Evolutionary conservation across 2,113 vertebrate genomes (phyloP).

Genomic region (Cavia aperea): DNA sequence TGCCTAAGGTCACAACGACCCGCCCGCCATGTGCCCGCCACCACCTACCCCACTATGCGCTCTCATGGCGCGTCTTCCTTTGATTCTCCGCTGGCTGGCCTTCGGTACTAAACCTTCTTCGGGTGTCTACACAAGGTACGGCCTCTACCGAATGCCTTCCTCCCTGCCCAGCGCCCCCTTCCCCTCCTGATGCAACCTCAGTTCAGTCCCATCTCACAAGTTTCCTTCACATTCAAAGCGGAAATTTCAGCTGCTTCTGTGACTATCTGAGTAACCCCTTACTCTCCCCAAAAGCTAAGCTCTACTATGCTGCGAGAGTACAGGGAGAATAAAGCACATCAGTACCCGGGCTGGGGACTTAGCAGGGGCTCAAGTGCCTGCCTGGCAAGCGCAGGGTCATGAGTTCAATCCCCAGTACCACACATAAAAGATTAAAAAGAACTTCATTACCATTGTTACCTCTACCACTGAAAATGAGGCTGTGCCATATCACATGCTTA

Average conservation of each 20-base stretch:
- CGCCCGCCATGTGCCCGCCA: accelerated
- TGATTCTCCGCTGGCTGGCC: accelerated
- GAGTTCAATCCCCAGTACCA: too few species aligned
- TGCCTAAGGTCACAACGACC: background rate
- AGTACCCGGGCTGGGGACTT: too few species aligned
- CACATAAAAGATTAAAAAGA: too few species aligned
- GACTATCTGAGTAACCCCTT: background rate
- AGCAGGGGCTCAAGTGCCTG: too few species aligned
- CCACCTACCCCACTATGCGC: background rate
- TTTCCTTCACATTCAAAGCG: background rate
- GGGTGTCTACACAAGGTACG: too few species aligned
- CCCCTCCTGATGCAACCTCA: background rate
- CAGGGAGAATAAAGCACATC: too few species aligned
- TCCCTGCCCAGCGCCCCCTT: background rate
- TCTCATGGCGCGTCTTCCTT: background rate
- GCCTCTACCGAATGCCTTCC: background rate
- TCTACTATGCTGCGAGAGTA: background rate
- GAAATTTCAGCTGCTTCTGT: background rate
- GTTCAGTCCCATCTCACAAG: background rate
- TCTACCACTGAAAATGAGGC: background rate
- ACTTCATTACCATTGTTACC: accelerated
- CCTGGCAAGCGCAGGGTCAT: too few species aligned
- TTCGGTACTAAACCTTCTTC: accelerated
- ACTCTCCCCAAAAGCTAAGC: background rate
- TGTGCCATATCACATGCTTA: background rate